Base-by-base conservation (phyloP, 2,888 invertebrate genomes). In the Aelia acuminata region DNA sequence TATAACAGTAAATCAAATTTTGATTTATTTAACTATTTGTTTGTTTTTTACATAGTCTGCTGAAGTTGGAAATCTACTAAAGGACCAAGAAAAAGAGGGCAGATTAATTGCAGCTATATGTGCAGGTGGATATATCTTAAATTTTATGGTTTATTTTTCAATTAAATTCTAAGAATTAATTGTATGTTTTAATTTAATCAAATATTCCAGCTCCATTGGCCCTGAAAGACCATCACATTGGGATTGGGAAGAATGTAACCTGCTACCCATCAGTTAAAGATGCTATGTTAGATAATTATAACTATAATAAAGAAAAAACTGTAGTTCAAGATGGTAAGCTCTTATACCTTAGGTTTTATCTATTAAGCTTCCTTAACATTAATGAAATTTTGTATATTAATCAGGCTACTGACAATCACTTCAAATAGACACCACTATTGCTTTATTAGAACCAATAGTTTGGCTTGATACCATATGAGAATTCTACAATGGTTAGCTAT, bases 31-130 rank as follows among this genome's bases (percentile, higher is more conserved):
- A 35, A 1, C 26, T 4, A 26, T 26, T 63, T 63, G 13, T 15
- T 31, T 35, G 5, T 63, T 22, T 75, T 84, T 39, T 92, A 92
- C 70, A 13, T 91, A 97, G 94, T 96, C 96, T 0, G 91, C 93
- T 3, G 93, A 94, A n/a, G 96, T 99, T 4, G 98, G 98, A 0
- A 93, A 94, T 18, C 91, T 98, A 15, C 93, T 99, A 47, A 95
- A 96, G 91, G 94, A 95, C 1, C 98, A 99, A 91, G 97, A 98
- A 92, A 93, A 93, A 0, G 92, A 93, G 31, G 96, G 95, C 0
- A 94, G 95, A 90, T 92, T 96, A 11, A 95, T 99, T 80, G 99
- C 98, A 8, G 99, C 99, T 15, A 98, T 99, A 90, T 99, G 99
- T 93, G 99, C 99, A 89, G 97, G 96, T 95, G 92, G 89, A 86